Conservation (phyloP, 2,113 vertebrate species). For the Centrocercus urophasianus region DNA sequence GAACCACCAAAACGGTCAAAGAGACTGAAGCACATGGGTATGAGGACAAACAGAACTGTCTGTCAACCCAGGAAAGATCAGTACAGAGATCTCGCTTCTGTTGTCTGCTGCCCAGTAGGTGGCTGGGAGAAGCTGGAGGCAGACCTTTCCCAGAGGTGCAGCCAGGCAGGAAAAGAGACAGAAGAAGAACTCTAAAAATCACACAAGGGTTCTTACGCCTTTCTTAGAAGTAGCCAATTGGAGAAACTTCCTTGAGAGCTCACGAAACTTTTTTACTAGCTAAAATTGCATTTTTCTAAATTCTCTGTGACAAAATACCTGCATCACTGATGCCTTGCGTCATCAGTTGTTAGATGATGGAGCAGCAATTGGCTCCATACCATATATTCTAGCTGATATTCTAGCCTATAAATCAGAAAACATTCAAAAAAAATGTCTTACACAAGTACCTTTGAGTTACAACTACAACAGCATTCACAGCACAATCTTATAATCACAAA, state of each 20-base stretch:
- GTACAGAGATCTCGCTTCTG: not conserved
- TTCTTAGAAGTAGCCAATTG: not conserved
- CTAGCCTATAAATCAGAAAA: not conserved
- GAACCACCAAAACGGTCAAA: not conserved
- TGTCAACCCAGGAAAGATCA: not conserved
- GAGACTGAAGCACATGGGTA: not conserved
- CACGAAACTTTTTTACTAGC: not conserved
- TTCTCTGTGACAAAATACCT: not conserved
- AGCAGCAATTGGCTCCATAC: not conserved
- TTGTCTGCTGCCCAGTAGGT: not conserved
- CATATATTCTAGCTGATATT: not conserved
- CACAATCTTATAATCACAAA: not conserved
- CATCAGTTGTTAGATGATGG: not conserved
- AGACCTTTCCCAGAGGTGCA: not conserved
- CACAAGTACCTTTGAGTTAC: not conserved
- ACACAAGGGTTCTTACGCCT: not conserved
- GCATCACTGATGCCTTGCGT: not conserved
- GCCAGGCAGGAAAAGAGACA: fast-evolving
- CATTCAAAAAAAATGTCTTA: not conserved
- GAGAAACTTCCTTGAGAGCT: not conserved
- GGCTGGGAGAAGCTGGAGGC: not conserved
- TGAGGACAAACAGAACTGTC: not conserved
- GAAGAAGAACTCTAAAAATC: not conserved
- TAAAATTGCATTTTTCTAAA: not conserved
- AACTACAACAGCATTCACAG: not conserved